Base-by-base conservation (phyloP, 2,797 vertebrate species). In the Schizopygopsis malacanthus region DNA sequence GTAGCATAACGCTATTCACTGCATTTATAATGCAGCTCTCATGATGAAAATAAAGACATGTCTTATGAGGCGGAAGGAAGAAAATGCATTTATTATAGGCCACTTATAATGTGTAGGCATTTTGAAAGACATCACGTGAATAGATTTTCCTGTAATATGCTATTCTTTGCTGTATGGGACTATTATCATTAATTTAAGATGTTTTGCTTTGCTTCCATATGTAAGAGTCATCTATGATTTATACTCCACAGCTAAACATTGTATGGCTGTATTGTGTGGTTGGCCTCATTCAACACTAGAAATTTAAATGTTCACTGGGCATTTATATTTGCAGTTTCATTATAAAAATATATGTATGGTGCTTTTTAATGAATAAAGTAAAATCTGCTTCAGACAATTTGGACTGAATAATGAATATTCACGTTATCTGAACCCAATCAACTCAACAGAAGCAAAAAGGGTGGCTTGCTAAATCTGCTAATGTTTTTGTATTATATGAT, bases 101-200 rank as follows among this genome's bases (percentile, higher is more conserved):
- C 16, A n/a, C 47, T 13, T 69, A 37, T 65, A 13, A 61, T 20
- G 2, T 37, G 22, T 22, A 39, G 71, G 28, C 61, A 69, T 69
- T 61, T 61, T 33, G 16, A 61, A 45, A 73, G 18, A 47, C 47
- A 59, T 33, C 22, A 70, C 10, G 16, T 25, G 47, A 77, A 67
- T 77, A 25, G 0, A 12, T 25, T 85, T 79, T 59, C 50, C 76
- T 71, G 71, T 85, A 79, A 85, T 45, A 59, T 79, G 50, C 75
- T 70, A 33, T 54, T 70, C 50, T 52, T 78, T 69, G 72, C 16
- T 39, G 10, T 83, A 41, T 12, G 45, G 20, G 83, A 45, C 61
- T 20, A 28, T 79, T 71, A 59, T 85, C 50, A 85, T 79, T 79
- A 37, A 59, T 79, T 70, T 59, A 79, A 71, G 25, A 84, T 84